Evolutionary conservation across 2,797 vertebrate genomes (phyloP), one percentile per base, ranked within the genome.

Genomic region (Xenentodon cancila): DNA sequence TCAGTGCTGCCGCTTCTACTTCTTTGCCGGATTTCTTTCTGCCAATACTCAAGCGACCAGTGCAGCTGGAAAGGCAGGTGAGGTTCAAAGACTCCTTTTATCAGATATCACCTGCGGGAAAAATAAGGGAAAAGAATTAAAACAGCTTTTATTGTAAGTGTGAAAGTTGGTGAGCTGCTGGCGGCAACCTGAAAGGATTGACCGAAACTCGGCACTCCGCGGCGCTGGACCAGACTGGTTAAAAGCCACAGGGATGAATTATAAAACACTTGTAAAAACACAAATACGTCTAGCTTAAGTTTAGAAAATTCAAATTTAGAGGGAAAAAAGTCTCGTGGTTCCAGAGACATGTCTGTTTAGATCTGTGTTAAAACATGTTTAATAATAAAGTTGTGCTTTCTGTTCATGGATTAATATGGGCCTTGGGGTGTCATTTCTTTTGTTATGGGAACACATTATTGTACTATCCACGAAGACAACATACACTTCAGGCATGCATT

Each of bases 41-140:
- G 94, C 64, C 97, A 98, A 71, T 97, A 97, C 85, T 96, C 96
- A 18, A 98, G 97, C 80, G 96, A 99, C 88, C 93, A 97, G 93
- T 99, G 97, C 93, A 97, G 95, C 90, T 98, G 97, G 97, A 97
- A 93, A 90, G 97, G 97, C 82, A 99, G 97, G 97, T 97, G 87
- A 95, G 84, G 7, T 5, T 25, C 2, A 9, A 9, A 0, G 12
- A 16, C 1, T 3, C 3, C 2, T 40, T 19, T 40, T 7, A 0
- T 1, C 4, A 40, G 27, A 53, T 7, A 1, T 3, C 11, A 22
- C 0, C 20, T 49, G 1, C n/a, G n/a, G 6, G 42, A 54, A 44
- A 5, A 1, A 7, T n/a, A 7, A 27, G 3, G 2, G 21, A 22
- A 18, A 9, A 30, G 30, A 61, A 37, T 4, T 19, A 7, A 52